These are phyloP conservation scores for Archips crataeganus DNA, from an alignment of 2,888 invertebrate species.

Conservation along the genomic window DNA sequence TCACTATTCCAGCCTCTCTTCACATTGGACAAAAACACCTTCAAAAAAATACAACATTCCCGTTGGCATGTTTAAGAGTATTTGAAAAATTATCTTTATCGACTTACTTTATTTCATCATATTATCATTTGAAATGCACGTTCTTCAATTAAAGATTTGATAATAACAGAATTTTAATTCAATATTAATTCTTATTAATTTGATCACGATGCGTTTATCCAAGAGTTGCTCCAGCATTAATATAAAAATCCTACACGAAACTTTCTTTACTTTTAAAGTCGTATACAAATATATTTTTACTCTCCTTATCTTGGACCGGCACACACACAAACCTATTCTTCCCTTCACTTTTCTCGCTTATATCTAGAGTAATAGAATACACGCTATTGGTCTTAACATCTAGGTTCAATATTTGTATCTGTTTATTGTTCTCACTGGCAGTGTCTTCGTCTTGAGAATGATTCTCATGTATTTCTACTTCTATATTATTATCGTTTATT, in stretches of 20 bases:
- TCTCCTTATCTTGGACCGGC: conserved; percentile 72
- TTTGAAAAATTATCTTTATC: too few species aligned
- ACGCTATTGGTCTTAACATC: conserved; percentile 82
- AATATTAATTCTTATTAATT: background rate
- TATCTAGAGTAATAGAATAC: conserved; percentile 81
- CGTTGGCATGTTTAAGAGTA: too few species aligned
- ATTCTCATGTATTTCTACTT: conserved; percentile 50
- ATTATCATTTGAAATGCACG: too few species aligned
- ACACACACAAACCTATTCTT: conserved; percentile 78
- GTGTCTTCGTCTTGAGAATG: conserved; percentile 52
- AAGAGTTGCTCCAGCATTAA: conserved; percentile 25
- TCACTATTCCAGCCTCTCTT: too few species aligned
- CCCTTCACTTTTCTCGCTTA: conserved; percentile 69
- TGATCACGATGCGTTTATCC: background rate
- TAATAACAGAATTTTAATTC: too few species aligned
- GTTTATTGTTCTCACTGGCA: conserved; percentile 79
- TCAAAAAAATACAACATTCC: too few species aligned
- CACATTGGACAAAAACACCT: too few species aligned
- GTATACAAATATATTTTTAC: conserved; percentile 82
- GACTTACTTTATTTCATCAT: too few species aligned
- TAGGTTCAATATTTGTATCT: conserved; percentile 83
- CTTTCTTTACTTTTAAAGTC: conserved; percentile 82
- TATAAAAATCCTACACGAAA: conserved; percentile 65
- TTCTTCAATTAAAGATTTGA: too few species aligned
- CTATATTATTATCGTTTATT: conserved; percentile 57